phyloP scores from a whole-genome alignment of 1,140 invertebrate species.

The Cardiocondyla obscurior region DNA sequence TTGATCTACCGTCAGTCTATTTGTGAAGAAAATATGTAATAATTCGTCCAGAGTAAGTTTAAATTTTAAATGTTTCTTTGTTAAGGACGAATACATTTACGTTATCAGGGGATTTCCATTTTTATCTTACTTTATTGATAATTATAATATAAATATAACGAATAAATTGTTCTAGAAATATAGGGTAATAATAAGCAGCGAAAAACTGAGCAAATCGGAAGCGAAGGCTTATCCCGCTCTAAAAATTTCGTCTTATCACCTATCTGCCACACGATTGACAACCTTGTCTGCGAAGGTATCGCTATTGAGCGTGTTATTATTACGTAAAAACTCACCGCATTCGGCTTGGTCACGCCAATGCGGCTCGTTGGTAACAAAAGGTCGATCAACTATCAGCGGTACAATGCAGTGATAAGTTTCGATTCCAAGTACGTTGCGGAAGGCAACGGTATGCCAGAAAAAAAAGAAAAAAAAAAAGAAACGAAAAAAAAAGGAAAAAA shows the following conservation, averaged over 20 bases:
- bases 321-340: neutral
- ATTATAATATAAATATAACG: too few relatives aligned
- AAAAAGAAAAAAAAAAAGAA: too few relatives aligned
- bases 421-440: neutral
- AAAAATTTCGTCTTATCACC: neutral
- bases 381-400: neutral
- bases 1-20: neutral
- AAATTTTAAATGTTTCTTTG: neutral
- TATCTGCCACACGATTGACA: neutral
- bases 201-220: neutral
- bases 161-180: too few relatives aligned
- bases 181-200: neutral
- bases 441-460: too few relatives aligned
- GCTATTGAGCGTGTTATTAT: neutral
- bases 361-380: constrained; percentile 5
- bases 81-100: neutral
- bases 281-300: neutral
- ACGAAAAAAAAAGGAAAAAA: too few relatives aligned
- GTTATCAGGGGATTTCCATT: constrained; percentile 1
- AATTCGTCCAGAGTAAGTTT: neutral
- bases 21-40: neutral
- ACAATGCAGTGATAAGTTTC: neutral
- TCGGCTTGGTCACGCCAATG: constrained; percentile 9
- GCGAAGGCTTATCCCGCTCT: neutral
- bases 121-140: neutral